These are phyloP conservation scores for Lycaena phlaeas DNA, from an alignment of 2,888 invertebrate genomes.

Conservation along the genomic window DNA sequence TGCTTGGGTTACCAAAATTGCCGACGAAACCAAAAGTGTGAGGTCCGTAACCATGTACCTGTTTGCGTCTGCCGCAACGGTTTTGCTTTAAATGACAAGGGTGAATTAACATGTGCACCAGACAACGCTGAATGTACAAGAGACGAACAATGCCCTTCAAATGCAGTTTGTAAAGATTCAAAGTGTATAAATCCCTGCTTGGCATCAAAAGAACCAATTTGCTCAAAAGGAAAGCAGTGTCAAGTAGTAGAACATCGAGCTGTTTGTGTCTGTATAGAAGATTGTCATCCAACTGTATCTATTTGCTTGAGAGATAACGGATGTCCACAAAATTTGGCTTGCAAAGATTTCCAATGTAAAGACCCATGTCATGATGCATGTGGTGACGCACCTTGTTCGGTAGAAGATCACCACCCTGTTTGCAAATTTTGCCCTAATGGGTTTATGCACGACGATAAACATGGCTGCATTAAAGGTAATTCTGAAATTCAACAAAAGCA, in stretches of 20 bases:
- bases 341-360: conserved; percentile 90
- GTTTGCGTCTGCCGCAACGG: conserved; percentile 92
- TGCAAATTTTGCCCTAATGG: conserved; percentile 97
- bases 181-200: conserved; percentile 92
- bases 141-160: conserved; percentile 88
- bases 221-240: conserved; percentile 88
- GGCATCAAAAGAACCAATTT: conserved; percentile 75
- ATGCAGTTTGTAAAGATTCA: conserved; percentile 86
- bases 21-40: conserved; percentile 88
- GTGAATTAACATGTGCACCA: conserved; percentile 89
- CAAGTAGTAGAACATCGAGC: conserved; percentile 90
- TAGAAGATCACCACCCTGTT: conserved; percentile 94
- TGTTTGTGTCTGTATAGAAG: conserved; percentile 88
- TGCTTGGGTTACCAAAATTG: conserved; percentile 82
- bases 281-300: conserved; percentile 88
- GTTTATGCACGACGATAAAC: conserved; percentile 91
- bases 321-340: conserved; percentile 88
- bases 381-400: conserved; percentile 93
- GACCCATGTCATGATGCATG: conserved; percentile 90
- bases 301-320: conserved; percentile 93
- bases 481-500: conserved; percentile 36
- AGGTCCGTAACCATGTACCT: conserved; percentile 87
- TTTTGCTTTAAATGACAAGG: conserved; percentile 89
- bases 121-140: conserved; percentile 85
- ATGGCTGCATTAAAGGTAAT: conserved; percentile 98